Conservation (phyloP, 2,113 vertebrate genomes). For the Aphelocoma coerulescens region DNA sequence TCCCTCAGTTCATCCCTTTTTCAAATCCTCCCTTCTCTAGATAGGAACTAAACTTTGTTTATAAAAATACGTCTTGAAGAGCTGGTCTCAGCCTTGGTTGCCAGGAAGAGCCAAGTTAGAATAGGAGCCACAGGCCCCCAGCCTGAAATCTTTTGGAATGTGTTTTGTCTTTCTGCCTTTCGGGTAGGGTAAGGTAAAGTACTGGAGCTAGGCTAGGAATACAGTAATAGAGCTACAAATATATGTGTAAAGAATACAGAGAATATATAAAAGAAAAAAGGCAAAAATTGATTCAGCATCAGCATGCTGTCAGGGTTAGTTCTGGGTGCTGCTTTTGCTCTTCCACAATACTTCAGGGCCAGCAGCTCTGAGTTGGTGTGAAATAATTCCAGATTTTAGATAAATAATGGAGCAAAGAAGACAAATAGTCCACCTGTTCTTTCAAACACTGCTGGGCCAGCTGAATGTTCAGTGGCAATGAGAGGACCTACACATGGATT, state of each 20-base stretch:
- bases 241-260: background rate
- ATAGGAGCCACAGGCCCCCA: background rate
- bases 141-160: background rate
- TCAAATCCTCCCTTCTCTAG: background rate
- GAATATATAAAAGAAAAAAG: background rate
- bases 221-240: background rate
- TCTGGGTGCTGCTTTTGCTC: background rate
- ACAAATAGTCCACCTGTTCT: background rate
- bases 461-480: background rate
- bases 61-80: background rate
- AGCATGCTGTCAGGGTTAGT: background rate
- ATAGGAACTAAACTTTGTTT: background rate
- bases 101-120: background rate
- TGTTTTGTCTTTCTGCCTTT: background rate
- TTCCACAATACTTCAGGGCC: background rate
- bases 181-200: background rate
- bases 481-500: background rate
- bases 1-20: background rate
- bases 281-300: background rate
- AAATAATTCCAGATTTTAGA: background rate
- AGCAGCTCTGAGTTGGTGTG: background rate
- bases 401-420: background rate
- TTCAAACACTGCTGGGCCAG: background rate
- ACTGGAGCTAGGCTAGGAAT: background rate
- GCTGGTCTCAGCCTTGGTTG: background rate